Evolutionary conservation across 2,113 vertebrate genomes (phyloP).

Genomic region (Myrmophylax atrothorax): DNA sequence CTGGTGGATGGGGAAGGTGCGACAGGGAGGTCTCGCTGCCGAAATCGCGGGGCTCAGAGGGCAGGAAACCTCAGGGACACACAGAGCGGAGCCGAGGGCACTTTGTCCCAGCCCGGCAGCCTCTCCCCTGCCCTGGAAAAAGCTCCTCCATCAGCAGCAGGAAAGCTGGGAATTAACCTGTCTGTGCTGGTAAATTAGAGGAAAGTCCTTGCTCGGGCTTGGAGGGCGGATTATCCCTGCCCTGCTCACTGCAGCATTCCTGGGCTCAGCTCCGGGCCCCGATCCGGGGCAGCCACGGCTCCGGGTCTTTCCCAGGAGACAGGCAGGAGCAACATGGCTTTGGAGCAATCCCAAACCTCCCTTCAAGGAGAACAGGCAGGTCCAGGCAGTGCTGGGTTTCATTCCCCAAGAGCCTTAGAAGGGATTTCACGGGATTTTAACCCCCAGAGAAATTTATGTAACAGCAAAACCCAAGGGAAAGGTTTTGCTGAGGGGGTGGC

Average conservation of each 20-base stretch:
- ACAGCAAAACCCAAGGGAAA: background rate
- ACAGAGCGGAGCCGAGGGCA: rapidly evolving
- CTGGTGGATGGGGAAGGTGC: rapidly evolving
- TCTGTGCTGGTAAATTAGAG: background rate
- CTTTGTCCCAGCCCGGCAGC: background rate
- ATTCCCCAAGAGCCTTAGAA: background rate
- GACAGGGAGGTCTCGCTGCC: background rate
- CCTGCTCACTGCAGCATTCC: background rate
- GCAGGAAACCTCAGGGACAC: background rate
- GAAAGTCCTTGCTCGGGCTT: background rate
- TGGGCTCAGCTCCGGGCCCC: background rate
- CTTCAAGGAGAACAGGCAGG: background rate
- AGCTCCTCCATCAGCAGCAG: background rate
- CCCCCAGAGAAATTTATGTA: background rate
- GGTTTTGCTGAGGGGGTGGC: rapidly evolving
- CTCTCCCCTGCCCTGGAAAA: background rate
- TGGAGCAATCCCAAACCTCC: background rate
- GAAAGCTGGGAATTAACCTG: background rate
- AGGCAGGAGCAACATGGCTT: background rate
- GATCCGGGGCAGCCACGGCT: background rate
- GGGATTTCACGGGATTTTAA: background rate
- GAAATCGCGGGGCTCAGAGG: background rate
- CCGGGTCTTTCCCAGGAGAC: background rate
- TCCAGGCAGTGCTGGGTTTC: background rate
- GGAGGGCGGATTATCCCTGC: background rate